phyloP scores from a whole-genome alignment of 2,113 vertebrate genomes.

The Ammodytes marinus region DNA sequence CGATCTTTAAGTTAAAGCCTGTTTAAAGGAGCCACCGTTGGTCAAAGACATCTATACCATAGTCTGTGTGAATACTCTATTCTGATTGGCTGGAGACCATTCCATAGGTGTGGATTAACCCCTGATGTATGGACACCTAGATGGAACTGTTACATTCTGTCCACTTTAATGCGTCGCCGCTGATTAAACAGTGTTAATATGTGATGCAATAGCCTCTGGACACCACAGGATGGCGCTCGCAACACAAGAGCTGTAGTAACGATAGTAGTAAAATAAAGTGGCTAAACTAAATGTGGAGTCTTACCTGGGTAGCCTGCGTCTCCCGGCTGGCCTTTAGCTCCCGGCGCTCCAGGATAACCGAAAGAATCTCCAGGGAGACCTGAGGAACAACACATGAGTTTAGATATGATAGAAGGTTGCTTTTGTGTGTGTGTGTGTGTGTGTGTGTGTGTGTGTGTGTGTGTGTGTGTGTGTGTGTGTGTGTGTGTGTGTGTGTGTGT shows the following conservation, averaged over 20 bases:
- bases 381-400: constrained; percentile 55
- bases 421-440: neutral
- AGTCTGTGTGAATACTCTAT: too few relatives aligned
- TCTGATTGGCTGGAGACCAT: too few relatives aligned
- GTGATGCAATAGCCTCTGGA: too few relatives aligned
- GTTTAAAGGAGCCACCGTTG: neutral
- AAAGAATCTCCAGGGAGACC: constrained; percentile 87
- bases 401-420: neutral
- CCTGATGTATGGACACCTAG: too few relatives aligned
- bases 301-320: constrained; percentile 88
- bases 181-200: too few relatives aligned
- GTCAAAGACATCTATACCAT: neutral
- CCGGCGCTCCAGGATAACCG: constrained; percentile 82
- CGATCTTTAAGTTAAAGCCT: neutral
- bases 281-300: neutral
- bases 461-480: constrained; percentile 1
- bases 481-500: constrained; percentile 1
- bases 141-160: too few relatives aligned
- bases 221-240: too few relatives aligned
- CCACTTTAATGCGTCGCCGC: too few relatives aligned
- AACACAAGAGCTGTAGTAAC: too few relatives aligned
- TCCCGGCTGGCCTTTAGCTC: constrained; percentile 89
- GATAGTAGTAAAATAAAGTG: too few relatives aligned
- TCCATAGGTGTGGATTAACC: too few relatives aligned
- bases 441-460: constrained; percentile 1